A percentile compares a stretch with the other conserved stretches of the same genome.
Evolutionary conservation across 1,140 invertebrate genomes (phyloP).

Genomic region (Paraescarpia echinospica): DNA sequence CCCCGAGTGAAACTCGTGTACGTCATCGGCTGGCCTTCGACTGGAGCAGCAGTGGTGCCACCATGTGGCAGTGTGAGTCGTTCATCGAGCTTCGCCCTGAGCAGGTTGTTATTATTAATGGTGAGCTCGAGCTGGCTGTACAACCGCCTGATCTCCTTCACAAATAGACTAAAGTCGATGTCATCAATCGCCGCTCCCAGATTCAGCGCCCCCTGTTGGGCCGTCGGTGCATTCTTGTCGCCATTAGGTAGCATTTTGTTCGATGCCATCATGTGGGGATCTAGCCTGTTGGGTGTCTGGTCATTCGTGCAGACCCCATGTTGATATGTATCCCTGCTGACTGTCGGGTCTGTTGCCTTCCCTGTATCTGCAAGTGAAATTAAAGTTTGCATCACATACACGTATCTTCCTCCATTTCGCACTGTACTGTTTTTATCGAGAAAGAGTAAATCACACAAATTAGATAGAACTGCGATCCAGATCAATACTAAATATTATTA

Average conservation of each 20-base stretch:
- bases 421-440: too few relatives aligned
- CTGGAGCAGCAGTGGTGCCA: neutral
- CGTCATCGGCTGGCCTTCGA: neutral
- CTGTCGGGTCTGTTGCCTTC: neutral
- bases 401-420: neutral
- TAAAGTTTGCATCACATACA: neutral
- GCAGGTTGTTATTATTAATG: conserved; percentile 55
- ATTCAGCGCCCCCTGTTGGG: neutral
- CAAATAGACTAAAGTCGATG: conserved; percentile 33
- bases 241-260: neutral
- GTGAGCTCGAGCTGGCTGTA: conserved; percentile 54
- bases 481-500: too few relatives aligned
- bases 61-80: neutral
- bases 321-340: neutral
- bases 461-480: too few relatives aligned
- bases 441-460: too few relatives aligned
- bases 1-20: neutral
- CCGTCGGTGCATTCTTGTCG: neutral
- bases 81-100: conserved; percentile 51
- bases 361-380: neutral
- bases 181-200: neutral
- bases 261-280: neutral
- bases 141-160: conserved; percentile 53
- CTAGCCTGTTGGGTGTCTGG: neutral
- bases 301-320: neutral